These are phyloP conservation scores for Linhomoeus sp. DNA, from an alignment of 2,888 invertebrate genomes.

Conservation along the genomic window DNA sequence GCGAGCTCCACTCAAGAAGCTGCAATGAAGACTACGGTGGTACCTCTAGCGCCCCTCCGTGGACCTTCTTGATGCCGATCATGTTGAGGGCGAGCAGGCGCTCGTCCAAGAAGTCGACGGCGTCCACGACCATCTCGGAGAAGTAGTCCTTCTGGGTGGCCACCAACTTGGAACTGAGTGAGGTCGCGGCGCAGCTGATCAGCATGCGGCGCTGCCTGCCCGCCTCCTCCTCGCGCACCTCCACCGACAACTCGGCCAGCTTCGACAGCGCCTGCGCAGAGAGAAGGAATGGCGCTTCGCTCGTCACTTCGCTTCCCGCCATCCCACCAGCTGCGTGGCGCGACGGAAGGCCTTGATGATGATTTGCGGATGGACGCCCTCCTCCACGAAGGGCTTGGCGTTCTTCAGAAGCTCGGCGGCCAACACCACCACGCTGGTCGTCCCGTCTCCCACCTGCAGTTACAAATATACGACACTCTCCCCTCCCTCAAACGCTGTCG, in stretches of 20 bases:
- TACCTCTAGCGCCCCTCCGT: too few species aligned
- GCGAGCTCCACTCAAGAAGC: too few species aligned
- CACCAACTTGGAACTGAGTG: conserved; percentile 88
- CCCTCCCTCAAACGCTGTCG: neutral
- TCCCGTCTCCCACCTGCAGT: conserved; percentile 80
- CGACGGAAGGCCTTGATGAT: conserved; percentile 70
- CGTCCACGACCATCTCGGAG: conserved; percentile 89
- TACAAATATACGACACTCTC: neutral
- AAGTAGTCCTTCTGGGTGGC: conserved; percentile 88
- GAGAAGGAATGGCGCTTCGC: neutral
- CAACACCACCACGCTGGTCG: conserved; percentile 83
- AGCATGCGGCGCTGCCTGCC: conserved; percentile 32
- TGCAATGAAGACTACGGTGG: too few species aligned
- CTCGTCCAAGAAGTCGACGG: conserved; percentile 63
- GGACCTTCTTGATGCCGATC: conserved; percentile 95
- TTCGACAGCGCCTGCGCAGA: conserved; percentile 46
- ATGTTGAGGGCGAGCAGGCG: conserved; percentile 78
- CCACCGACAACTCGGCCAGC: conserved; percentile 58
- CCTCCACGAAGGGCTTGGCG: conserved; percentile 81
- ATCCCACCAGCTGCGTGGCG: conserved; percentile 45
- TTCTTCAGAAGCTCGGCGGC: conserved; percentile 88
- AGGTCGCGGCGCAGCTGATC: conserved; percentile 72
- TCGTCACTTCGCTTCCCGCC: neutral
- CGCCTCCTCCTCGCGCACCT: conserved; percentile 22
- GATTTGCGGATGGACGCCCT: conserved; percentile 78